Percentiles rank a stretch among this genome's conserved stretches.
Conservation (phyloP, 2,113 vertebrate species). For the Tragelaphus buxtoni region DNA sequence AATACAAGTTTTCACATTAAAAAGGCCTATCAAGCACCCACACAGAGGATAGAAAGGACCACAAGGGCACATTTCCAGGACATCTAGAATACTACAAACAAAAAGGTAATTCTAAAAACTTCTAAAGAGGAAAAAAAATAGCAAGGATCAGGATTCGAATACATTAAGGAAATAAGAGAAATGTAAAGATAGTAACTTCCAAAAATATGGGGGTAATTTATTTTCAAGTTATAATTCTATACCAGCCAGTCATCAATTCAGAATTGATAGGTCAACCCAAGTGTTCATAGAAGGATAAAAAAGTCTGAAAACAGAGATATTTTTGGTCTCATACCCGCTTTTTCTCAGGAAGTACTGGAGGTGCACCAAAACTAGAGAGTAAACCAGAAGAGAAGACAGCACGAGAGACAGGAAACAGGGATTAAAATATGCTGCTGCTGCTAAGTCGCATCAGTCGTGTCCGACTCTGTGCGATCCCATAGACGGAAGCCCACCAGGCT, state of each 20-base stretch:
- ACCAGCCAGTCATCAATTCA: neutral
- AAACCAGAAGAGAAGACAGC: neutral
- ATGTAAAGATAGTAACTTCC: neutral
- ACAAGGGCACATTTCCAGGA: neutral
- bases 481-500: no score
- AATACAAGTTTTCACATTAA: neutral
- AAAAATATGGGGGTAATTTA: neutral
- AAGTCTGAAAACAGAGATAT: neutral
- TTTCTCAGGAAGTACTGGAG: neutral
- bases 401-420: neutral
- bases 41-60: neutral
- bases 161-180: neutral
- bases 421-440: neutral
- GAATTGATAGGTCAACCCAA: neutral
- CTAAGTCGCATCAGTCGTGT: no score
- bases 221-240: neutral
- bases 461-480: no score
- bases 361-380: neutral
- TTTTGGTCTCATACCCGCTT: neutral
- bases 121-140: neutral
- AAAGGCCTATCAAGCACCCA: neutral
- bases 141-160: neutral
- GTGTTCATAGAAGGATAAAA: neutral
- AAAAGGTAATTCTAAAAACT: neutral
- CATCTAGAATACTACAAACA: neutral